Evolutionary conservation across 2,113 vertebrate species (phyloP), one percentile per base, ranked within the genome.

Genomic region (Catharus bicknelli): DNA sequence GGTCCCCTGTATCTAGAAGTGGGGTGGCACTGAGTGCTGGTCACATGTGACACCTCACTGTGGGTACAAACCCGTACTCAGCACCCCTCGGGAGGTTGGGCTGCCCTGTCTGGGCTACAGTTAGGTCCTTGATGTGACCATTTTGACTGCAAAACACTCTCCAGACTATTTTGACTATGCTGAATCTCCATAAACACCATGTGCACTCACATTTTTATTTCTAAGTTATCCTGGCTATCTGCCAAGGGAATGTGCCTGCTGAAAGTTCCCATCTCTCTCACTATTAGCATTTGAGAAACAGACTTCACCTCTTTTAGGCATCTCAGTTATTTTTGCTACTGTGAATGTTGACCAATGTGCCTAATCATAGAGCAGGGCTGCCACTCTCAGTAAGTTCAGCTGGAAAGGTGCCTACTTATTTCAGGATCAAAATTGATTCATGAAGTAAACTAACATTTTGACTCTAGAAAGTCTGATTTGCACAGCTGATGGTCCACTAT

Each of bases 31-130:
- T 81, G 47, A 17, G 16, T 42, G 19, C 25, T 69, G 19, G 30
- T 42, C 20, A 4, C 25, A 20, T 16, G 19, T 80, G 59, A 18
- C 38, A 77, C 4, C 42, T 40, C 15, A 8, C 19, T 57, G 18
- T 12, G 26, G 25, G 17, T 50, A 8, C 15, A 42, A 8, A 7
- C 3, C 42, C 2, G 23, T 76, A 13, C 30, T n/a, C n/a, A 54
- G 36, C 1, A 1, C 9, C 9, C 4, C 42, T 51, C 0, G 0
- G 34, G n/a, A 63, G 23, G 5, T 4, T 86, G 26, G 2, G 2
- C 4, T 82, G 25, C 12, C 14, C 25, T 47, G 3, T 38, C 16
- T 68, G 19, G 16, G 27, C 36, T 57, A 27, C 7, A 13, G 4
- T 32, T 42, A 54, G 5, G 8, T 58, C 11, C 36, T 25, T 43